Evolutionary conservation across 2,888 invertebrate species (phyloP).

Genomic region (Drosophila emarginata): DNA sequence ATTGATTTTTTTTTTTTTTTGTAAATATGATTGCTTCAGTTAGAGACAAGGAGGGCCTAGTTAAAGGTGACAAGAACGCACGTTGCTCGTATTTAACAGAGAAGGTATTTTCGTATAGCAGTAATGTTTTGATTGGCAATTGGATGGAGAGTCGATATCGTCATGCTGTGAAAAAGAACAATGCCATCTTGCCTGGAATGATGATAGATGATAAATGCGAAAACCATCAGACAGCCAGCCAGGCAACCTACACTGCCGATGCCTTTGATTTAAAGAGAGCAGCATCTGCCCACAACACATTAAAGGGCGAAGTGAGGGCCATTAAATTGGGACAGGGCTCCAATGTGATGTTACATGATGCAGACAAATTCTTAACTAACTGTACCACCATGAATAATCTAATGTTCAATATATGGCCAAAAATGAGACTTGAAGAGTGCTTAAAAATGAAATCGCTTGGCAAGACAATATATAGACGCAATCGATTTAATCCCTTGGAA

Average conservation of each 20-base stretch:
- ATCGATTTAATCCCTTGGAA: constrained; percentile 34
- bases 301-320: neutral
- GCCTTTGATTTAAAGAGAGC: neutral
- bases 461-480: neutral
- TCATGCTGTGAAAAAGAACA: neutral
- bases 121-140: constrained; percentile 42
- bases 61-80: constrained; percentile 17
- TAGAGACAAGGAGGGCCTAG: neutral
- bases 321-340: constrained; percentile 18
- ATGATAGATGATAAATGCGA: constrained; percentile 18
- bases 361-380: constrained; percentile 36
- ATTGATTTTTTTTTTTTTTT: neutral
- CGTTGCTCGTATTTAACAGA: constrained; percentile 38
- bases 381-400: constrained; percentile 41
- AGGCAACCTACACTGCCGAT: neutral
- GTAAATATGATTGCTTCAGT: neutral
- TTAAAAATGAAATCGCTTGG: constrained; percentile 1
- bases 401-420: constrained; percentile 39
- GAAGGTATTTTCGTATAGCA: constrained; percentile 36
- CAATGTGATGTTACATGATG: constrained; percentile 19
- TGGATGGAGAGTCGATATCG: constrained; percentile 29
- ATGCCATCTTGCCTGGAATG: constrained; percentile 19
- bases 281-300: neutral
- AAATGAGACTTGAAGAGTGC: constrained; percentile 12
- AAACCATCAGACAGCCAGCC: constrained; percentile 7